A percentile compares a stretch with the other conserved stretches of the same genome.
Evolutionary conservation across 2,113 vertebrate genomes (phyloP).

Genomic region (Cynocephalus volans): DNA sequence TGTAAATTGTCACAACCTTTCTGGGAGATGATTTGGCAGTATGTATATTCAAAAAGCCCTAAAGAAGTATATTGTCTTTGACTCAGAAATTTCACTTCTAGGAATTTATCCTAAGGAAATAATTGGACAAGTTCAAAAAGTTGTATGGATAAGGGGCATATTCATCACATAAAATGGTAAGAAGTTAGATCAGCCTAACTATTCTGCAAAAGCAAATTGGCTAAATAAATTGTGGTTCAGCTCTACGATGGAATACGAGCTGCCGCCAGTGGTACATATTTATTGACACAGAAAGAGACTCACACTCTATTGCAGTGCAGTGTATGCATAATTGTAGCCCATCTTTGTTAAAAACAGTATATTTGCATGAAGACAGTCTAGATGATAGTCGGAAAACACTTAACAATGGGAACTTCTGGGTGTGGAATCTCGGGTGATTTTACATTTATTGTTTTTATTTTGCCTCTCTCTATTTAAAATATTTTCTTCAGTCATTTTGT

Average conservation of each 20-base stretch:
- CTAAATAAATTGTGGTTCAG: conserved; percentile 81
- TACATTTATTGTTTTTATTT: conserved; percentile 48
- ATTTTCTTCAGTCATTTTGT: conserved; percentile 47
- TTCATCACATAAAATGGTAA: conserved; percentile 83
- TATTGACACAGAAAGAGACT: conserved; percentile 63
- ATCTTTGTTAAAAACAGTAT: conserved; percentile 51
- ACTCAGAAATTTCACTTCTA: conserved; percentile 80
- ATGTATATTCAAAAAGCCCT: conserved; percentile 58
- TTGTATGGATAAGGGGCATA: conserved; percentile 78
- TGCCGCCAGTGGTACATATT: conserved; percentile 64
- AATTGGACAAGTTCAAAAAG: conserved; percentile 85
- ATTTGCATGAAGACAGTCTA: neutral
- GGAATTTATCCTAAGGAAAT: conserved; percentile 83
- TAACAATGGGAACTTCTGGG: conserved; percentile 44
- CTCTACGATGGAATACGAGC: conserved; percentile 50
- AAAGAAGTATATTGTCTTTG: conserved; percentile 78
- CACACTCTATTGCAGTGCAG: neutral
- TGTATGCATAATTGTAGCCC: conserved; percentile 45
- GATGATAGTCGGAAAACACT: neutral
- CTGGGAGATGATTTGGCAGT: conserved; percentile 49
- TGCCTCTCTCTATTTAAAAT: neutral
- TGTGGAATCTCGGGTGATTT: conserved; percentile 49
- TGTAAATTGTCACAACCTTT: conserved; percentile 60
- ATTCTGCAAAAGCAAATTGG: conserved; percentile 80
- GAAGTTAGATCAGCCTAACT: conserved; percentile 84